Evolutionary conservation across 2,113 vertebrate genomes (phyloP).

Genomic region (Eublepharis macularius): DNA sequence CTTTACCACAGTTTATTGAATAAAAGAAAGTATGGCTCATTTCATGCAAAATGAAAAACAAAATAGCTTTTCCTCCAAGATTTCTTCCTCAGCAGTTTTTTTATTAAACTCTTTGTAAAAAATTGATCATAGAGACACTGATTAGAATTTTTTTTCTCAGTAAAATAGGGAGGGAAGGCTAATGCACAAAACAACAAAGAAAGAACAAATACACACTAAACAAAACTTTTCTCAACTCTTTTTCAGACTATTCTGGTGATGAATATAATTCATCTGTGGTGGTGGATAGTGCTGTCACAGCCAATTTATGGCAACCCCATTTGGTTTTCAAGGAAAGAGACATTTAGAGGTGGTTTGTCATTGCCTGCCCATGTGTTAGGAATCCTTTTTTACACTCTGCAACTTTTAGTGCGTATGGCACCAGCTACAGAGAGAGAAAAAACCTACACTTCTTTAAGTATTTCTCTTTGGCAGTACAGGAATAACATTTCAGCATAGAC

Average conservation of each 20-base stretch:
- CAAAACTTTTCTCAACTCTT: background rate
- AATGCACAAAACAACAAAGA: background rate
- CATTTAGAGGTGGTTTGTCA: too few relatives aligned
- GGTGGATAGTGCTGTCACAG: too few relatives aligned
- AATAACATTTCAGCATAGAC: too few relatives aligned
- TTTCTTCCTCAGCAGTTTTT: background rate
- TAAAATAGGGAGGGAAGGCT: constrained; percentile 4
- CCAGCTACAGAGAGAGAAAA: too few relatives aligned
- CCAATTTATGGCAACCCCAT: too few relatives aligned
- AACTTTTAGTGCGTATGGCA: too few relatives aligned
- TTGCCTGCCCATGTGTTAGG: too few relatives aligned
- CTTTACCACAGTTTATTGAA: constrained; percentile 13
- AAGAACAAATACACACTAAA: background rate
- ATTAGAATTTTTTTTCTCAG: background rate
- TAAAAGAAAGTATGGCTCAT: background rate
- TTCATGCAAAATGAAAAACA: background rate
- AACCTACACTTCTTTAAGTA: too few relatives aligned
- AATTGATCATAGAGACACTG: too few relatives aligned
- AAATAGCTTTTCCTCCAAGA: background rate
- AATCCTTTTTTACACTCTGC: too few relatives aligned
- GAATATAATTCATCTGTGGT: background rate
- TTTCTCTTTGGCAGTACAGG: too few relatives aligned
- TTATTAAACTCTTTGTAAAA: background rate
- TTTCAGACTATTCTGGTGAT: background rate
- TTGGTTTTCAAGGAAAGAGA: too few relatives aligned